Evolutionary conservation across 2,113 vertebrate species (phyloP).

Genomic region (Syngnathoides biaculeatus): DNA sequence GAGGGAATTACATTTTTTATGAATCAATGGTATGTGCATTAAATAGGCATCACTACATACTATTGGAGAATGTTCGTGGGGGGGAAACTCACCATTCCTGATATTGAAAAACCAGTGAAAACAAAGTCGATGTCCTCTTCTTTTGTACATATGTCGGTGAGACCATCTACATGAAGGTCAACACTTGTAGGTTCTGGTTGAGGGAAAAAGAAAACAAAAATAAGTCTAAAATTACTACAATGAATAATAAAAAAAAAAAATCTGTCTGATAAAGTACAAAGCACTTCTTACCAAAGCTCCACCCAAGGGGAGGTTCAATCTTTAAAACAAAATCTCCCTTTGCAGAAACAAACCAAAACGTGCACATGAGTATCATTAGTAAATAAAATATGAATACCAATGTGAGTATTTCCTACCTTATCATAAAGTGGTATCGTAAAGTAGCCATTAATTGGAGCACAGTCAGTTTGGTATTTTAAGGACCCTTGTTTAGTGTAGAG

Average conservation of each 20-base stretch:
- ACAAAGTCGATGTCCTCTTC: conserved; percentile 97
- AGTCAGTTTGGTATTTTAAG: conserved; percentile 97
- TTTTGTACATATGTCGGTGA: conserved; percentile 93
- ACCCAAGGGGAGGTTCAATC: conserved; percentile 95
- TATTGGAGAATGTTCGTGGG: no score
- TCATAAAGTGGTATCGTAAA: conserved; percentile 99
- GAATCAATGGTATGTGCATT: no score
- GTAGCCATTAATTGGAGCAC: conserved; percentile 96
- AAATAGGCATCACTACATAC: no score
- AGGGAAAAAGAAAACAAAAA: not conserved
- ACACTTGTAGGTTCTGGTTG: conserved; percentile 87
- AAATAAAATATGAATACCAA: not conserved
- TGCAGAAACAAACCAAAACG: conserved; percentile 7
- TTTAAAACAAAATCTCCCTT: conserved; percentile 98
- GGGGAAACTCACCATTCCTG: conserved; percentile 82
- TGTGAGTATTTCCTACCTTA: conserved; percentile 76
- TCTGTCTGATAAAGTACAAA: not conserved
- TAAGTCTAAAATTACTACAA: not conserved
- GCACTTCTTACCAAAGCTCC: conserved; percentile 90
- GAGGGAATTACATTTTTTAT: no score
- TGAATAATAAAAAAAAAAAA: not conserved
- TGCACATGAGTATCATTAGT: not conserved
- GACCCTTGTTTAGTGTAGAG: conserved; percentile 97
- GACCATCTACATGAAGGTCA: conserved; percentile 90
- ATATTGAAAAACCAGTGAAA: conserved; percentile 94